Base-by-base conservation (phyloP, 2,888 invertebrate genomes). In the Gasteruption jaculator region DNA sequence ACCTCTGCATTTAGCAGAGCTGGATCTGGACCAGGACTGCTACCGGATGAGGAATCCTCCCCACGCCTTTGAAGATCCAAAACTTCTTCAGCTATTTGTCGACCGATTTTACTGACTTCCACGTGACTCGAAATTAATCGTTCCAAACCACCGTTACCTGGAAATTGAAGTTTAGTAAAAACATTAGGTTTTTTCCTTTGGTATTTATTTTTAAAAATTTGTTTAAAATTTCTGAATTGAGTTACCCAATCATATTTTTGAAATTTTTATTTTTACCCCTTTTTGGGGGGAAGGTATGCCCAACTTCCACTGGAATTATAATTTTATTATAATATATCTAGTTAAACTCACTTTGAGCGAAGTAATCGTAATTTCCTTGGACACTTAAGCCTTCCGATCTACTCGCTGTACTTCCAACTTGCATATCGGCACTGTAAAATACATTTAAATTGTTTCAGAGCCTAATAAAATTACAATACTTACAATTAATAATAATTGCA, bases 31-130 rank as follows among this genome's bases (percentile, higher is more conserved):
- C 55, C 60, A 22, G 63, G 63, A 34, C 57, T 54, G 45, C 69
- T 72, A n/a, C 66, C 73, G 14, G 73, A 67, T 21, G 77, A 74
- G 2, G 75, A 74, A 42, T 76, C 76, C 36, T 73, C 75, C 22
- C 72, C 69, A 45, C 76, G 70, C 53, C 76, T 72, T 56, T 81
- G 79, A 58, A 82, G 80, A 52, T 78, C 78, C 53, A 85, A 63
- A 33, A 82, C 85, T 66, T 87, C 85, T 53, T 88, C 87, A 0
- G 87, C 90, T 58, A 91, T 88, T 67, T 87, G 84, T 40, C 85
- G 77, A 6, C 91, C 90, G 50, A 91, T 89, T 74, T 88, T 86
- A 63, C 86, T 86, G 29, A 86, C 86, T 71, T 89, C 88, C 40
- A 88, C 79, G 56, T 86, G 85, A 43, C 82, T 84, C 55, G 82